Evolutionary conservation across 2,113 vertebrate genomes (phyloP).

Genomic region (Festucalex cinctus): DNA sequence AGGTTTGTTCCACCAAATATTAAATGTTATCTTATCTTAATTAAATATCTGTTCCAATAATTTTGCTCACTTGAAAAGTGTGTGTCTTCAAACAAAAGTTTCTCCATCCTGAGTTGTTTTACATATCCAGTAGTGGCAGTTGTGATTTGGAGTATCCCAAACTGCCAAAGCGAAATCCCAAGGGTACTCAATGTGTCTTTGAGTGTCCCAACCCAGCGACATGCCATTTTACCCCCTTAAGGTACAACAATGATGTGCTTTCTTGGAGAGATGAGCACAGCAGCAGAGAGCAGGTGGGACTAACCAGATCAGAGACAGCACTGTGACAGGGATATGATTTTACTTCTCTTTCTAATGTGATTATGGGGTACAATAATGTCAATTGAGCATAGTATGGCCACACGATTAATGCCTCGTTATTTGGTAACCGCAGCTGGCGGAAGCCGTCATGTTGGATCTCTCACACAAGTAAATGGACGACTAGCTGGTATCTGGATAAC

Average conservation of each 20-base stretch:
- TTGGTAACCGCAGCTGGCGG: background rate
- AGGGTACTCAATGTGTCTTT: background rate
- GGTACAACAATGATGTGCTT: background rate
- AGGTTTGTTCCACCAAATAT: too few relatives aligned
- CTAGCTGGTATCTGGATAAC: constrained; percentile 32
- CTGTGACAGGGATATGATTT: background rate
- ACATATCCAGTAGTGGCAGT: too few relatives aligned
- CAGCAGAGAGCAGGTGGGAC: background rate
- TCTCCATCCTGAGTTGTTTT: too few relatives aligned
- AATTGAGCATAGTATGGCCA: background rate
- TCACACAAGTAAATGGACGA: constrained; percentile 19
- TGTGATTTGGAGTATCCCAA: too few relatives aligned
- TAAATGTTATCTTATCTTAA: too few relatives aligned
- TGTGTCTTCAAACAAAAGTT: too few relatives aligned
- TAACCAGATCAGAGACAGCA: background rate
- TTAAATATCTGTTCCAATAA: too few relatives aligned
- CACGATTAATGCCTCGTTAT: background rate
- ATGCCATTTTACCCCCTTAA: background rate
- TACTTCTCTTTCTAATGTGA: background rate
- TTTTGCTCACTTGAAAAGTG: too few relatives aligned
- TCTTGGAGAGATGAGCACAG: background rate
- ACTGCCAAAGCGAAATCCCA: background rate
- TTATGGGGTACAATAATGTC: background rate
- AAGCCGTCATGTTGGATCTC: background rate
- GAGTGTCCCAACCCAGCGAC: background rate